phyloP scores from a whole-genome alignment of 2,888 invertebrate species.

The Tolmerus cingulatus region DNA sequence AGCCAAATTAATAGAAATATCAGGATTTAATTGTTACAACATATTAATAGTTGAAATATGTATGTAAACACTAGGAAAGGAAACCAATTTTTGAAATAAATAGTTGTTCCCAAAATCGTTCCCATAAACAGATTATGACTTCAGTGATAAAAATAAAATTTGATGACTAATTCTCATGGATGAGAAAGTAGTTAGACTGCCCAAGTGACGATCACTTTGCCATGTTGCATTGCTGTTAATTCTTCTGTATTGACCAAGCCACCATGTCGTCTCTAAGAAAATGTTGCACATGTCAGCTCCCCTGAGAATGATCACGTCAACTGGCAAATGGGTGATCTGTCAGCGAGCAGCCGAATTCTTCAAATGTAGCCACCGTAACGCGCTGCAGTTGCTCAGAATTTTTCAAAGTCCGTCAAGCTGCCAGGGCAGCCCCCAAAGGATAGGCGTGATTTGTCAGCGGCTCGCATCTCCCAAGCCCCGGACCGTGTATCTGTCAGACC shows the following conservation, averaged over 20 bases:
- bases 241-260: not conserved
- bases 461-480: not conserved
- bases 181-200: no score
- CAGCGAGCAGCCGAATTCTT: not conserved
- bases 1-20: no score
- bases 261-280: not conserved
- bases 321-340: not conserved
- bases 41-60: no score
- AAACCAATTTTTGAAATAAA: no score
- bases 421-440: slow-evolving; percentile 43
- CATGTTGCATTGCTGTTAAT: not conserved
- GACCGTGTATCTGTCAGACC: not conserved
- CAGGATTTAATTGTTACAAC: no score
- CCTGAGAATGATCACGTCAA: not conserved
- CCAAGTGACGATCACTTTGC: not conserved
- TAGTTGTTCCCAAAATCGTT: no score
- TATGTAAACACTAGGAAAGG: no score
- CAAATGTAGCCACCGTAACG: not conserved
- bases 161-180: no score
- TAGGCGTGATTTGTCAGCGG: not conserved
- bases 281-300: not conserved
- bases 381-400: slow-evolving; percentile 51
- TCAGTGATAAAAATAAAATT: no score
- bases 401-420: slow-evolving; percentile 52
- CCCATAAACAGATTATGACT: no score